Evolutionary conservation across 2,888 invertebrate species (phyloP), one percentile per base, ranked within the genome.

Genomic region (Endotricha flammealis): DNA sequence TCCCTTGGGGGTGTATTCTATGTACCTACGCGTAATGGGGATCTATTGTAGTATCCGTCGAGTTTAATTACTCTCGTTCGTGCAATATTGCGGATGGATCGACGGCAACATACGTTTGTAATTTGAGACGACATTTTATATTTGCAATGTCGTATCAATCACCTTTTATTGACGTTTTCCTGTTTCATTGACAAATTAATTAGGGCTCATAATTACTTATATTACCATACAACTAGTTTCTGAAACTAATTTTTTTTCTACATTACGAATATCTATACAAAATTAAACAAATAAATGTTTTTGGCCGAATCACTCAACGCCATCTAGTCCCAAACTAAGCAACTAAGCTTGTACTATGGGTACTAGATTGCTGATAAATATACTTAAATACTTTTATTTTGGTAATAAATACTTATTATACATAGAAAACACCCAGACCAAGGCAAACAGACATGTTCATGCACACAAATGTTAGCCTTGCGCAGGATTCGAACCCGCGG

Each of bases 21-120:
- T 64, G 63, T 62, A 48, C 59, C 57, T 57, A n/a, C n/a, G n/a
- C n/a, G 59, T 75, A 78, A 80, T 77, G 65, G 64, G 68, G 61
- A 75, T 73, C 65, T 69, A 80, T 80, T 69, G 75, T 67, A 53
- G 64, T 61, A 64, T 62, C 67, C 59, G 39, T 16, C 16, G 29
- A 46, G 42, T 48, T 57, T 63, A 63, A 65, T 64, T 64, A 62
- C 58, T 49, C 48, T 31, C 35, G 38, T 36, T 39, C 36, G 31
- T 32, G 37, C 27, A 32, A 32, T 38, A 39, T 25, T 30, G 37
- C 10, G 31, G 32, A 30, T 25, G 37, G 31, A 30, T 32, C 31
- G 36, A 22, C 14, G n/a, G 14, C 29, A 29, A 34, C 35, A 36
- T 36, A 33, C 36, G 39, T 25, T 12, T 29, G 17, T 24, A 24